phyloP scores from a whole-genome alignment of 1,140 invertebrate species.

The Hestina assimilis region DNA sequence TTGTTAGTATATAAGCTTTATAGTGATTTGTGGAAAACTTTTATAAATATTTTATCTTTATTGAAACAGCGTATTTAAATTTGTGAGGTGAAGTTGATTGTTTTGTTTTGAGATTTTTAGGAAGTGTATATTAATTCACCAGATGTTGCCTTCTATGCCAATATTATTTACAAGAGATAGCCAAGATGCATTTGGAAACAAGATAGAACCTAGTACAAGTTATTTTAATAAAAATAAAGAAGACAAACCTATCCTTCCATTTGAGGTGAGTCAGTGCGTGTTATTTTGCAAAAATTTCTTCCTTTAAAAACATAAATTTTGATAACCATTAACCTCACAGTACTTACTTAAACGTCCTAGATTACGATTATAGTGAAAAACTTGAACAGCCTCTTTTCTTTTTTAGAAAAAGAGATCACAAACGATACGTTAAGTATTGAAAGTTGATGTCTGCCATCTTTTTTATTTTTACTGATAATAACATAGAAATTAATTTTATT shows the following conservation, averaged over 20 bases:
- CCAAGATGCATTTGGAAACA: slow-evolving; percentile 68
- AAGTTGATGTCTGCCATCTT: slow-evolving; percentile 47
- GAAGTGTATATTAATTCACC: slow-evolving; percentile 43
- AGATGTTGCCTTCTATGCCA: slow-evolving; percentile 80
- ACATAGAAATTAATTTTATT: slow-evolving; percentile 35
- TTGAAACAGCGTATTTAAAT: slow-evolving; percentile 23
- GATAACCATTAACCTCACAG: neutral
- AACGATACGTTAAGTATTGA: slow-evolving; percentile 13
- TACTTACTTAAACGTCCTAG: neutral
- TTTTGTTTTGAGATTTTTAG: slow-evolving; percentile 33
- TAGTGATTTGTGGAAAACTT: neutral
- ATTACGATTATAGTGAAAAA: neutral
- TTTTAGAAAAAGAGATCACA: slow-evolving; percentile 4
- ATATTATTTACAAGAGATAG: slow-evolving; percentile 69
- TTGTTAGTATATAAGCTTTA: neutral
- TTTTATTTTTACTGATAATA: slow-evolving; percentile 29
- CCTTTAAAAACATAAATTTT: neutral
- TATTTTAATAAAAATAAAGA: slow-evolving; percentile 51
- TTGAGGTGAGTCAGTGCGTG: slow-evolving; percentile 51
- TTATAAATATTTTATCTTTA: slow-evolving; percentile 8
- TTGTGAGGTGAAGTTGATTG: slow-evolving; percentile 35
- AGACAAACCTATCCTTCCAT: slow-evolving; percentile 47
- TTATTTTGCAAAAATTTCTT: slow-evolving; percentile 39
- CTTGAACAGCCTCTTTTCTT: neutral
- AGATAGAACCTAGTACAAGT: slow-evolving; percentile 60